Base-by-base conservation (phyloP, 2,113 vertebrate genomes). In the Calyptomena viridis region DNA sequence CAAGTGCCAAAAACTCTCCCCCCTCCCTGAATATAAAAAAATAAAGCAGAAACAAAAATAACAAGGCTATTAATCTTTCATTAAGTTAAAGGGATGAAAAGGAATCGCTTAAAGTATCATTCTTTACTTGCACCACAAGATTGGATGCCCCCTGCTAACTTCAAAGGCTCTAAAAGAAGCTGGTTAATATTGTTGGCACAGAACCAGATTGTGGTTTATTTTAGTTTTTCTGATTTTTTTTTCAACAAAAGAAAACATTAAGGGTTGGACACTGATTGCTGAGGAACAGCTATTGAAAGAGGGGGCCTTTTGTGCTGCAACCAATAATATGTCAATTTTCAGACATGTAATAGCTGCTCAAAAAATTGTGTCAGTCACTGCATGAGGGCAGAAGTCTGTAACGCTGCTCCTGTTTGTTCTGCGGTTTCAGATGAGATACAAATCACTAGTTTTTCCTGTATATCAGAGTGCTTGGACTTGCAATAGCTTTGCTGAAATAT, bases 61-160 rank as follows among this genome's bases (percentile, higher is more conserved):
- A 99, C 99, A 99, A 98, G 99, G 98, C 98, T 98, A 99, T 99
- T 99, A 99, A 99, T 99, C 99, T 99, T 99, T 99, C 99, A 99
- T 99, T 99, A 99, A 98, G 98, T 98, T 99, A 98, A 98, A 98
- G 97, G 98, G 99, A 99, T 99, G 99, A 99, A 99, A 99, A 99
- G 99, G 98, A 99, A 99, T 99, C 98, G 97, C 99, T 99, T 99
- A 99, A 98, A 99, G 98, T 99, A 98, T 99, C 98, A 97, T 98
- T 99, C 98, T 98, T 98, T 98, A 98, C 98, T 98, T 98, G 98
- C 98, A 98, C 98, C 98, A 98, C 97, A 95, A 99, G 99, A 98
- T 97, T 97, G 98, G 97, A 98, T 98, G 98, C 98, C 99, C 98
- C 99, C 99, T 96, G 99, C 99, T 97, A 98, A 99, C 99, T 99